These are phyloP conservation scores for Micromesistius poutassou DNA, from an alignment of 2,797 vertebrate genomes.

Conservation along the genomic window DNA sequence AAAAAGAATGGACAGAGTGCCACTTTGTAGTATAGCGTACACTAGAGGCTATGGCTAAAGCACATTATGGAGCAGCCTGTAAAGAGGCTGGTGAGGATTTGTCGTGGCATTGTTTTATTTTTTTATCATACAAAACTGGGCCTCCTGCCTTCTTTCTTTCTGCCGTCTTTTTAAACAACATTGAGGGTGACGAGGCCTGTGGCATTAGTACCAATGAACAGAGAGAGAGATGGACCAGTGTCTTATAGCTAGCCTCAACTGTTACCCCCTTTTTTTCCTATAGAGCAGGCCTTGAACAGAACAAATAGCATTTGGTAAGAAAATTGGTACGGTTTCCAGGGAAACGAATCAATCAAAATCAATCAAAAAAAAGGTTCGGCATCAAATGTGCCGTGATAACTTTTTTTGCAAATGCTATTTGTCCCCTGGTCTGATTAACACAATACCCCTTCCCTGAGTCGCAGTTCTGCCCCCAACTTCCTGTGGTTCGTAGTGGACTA, in stretches of 20 bases:
- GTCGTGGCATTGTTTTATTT: neutral
- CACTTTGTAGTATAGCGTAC: constrained; percentile 37
- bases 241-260: constrained; percentile 57
- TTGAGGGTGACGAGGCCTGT: constrained; percentile 43
- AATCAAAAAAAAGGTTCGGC: neutral
- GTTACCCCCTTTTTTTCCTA: constrained; percentile 27
- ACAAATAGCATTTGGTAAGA: constrained; percentile 40
- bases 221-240: constrained; percentile 65
- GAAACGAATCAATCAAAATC: neutral
- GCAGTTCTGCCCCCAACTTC: constrained; percentile 40
- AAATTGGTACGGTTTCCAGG: neutral
- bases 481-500: constrained; percentile 61
- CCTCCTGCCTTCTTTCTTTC: constrained; percentile 16
- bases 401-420: constrained; percentile 37
- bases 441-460: constrained; percentile 34
- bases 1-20: neutral
- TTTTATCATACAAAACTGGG: constrained; percentile 41
- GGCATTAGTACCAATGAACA: constrained; percentile 64
- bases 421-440: constrained; percentile 51
- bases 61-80: neutral
- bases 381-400: neutral
- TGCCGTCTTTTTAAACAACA: constrained; percentile 25
- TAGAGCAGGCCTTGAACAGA: constrained; percentile 43
- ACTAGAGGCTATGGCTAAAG: neutral
- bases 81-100: neutral